phyloP scores from a whole-genome alignment of 1,140 invertebrate genomes.

The Bombus confusus region DNA sequence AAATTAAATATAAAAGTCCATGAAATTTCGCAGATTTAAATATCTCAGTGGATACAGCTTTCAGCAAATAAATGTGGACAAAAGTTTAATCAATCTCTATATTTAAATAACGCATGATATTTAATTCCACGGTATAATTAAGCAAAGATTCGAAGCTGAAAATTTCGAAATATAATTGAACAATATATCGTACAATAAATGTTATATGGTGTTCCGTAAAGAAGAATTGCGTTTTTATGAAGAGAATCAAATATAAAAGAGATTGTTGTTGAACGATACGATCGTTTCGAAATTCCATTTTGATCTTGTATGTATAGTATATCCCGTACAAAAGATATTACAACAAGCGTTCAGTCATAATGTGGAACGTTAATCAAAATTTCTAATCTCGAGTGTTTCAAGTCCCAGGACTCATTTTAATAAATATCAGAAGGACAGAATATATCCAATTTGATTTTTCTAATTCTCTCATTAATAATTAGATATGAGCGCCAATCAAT shows the following conservation, averaged over 20 bases:
- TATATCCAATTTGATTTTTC: background rate
- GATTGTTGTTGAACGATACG: conserved; percentile 9
- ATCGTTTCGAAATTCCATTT: background rate
- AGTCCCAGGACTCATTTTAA: background rate
- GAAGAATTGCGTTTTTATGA: conserved; percentile 11
- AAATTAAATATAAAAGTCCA: background rate
- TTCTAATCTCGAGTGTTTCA: background rate
- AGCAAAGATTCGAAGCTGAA: background rate
- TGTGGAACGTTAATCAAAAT: background rate
- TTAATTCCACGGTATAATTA: conserved; percentile 4
- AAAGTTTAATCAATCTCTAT: background rate
- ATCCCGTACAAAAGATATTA: background rate
- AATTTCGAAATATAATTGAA: conserved; percentile 23
- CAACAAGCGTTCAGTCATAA: conserved; percentile 15
- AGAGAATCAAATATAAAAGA: background rate
- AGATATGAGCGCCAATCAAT: background rate
- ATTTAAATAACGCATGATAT: conserved; percentile 6
- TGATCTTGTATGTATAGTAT: background rate
- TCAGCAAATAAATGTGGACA: conserved; percentile 30
- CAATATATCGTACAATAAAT: conserved; percentile 43
- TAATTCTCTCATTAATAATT: background rate
- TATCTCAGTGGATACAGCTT: conserved; percentile 20
- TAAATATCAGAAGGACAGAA: background rate
- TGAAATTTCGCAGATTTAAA: conserved; percentile 7
- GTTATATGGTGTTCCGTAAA: conserved; percentile 33